These are phyloP conservation scores for Loripinus fragilis DNA, from an alignment of 2,888 invertebrate genomes.

Conservation along the genomic window DNA sequence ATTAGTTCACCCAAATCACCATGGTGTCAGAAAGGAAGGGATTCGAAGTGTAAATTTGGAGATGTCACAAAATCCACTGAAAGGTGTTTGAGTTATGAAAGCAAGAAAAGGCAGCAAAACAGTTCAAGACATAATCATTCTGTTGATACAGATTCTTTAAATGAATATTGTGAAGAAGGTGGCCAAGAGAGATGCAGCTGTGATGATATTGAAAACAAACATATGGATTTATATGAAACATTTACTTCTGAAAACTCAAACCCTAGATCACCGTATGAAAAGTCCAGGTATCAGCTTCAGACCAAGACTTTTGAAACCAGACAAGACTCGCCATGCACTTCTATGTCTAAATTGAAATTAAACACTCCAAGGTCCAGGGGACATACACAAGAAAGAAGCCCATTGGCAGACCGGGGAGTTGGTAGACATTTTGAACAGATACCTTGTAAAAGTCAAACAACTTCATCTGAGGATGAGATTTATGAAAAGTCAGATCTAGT, in stretches of 20 bases:
- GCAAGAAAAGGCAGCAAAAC: not conserved
- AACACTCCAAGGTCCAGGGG: constrained; percentile 35
- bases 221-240: constrained; percentile 1
- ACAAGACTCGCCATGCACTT: constrained; percentile 38
- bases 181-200: constrained; percentile 8
- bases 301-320: not conserved
- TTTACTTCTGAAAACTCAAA: not conserved
- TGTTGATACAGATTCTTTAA: not conserved
- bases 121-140: not conserved
- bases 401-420: not conserved
- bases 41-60: no score
- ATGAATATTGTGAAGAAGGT: constrained; percentile 15
- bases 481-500: no score
- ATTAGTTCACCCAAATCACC: no score
- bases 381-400: not conserved
- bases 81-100: not conserved
- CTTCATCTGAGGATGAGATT: no score
- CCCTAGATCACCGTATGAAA: not conserved
- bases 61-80: no score
- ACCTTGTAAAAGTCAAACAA: no score
- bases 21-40: no score
- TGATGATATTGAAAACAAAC: constrained; percentile 2
- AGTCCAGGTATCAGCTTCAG: not conserved
- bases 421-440: not conserved
- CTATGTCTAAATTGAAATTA: constrained; percentile 40